phyloP scores from a whole-genome alignment of 2,888 invertebrate genomes.

The Neelides folsomi region DNA sequence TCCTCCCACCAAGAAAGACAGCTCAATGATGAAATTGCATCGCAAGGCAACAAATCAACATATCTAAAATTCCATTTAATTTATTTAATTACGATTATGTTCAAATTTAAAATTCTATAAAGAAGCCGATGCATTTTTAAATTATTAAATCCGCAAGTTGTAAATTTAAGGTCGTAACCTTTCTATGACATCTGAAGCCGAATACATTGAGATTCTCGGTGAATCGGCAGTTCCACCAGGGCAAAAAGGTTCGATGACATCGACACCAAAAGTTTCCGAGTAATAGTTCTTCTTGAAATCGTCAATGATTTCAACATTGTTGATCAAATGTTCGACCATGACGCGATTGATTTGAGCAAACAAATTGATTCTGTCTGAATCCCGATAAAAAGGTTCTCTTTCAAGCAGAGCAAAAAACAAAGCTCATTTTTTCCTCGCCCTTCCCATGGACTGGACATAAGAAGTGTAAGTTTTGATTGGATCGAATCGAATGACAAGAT shows the following conservation, averaged over 20 bases:
- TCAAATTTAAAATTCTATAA: background rate
- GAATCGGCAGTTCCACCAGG: constrained; percentile 15
- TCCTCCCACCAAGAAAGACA: constrained; percentile 7
- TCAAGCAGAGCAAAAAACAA: constrained; percentile 15
- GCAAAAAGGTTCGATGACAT: constrained; percentile 14
- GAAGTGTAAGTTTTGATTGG: constrained; percentile 19
- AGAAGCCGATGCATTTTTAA: no score
- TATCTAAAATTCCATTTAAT: background rate
- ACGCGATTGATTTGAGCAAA: background rate
- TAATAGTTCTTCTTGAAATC: no score
- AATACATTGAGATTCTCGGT: constrained; percentile 21
- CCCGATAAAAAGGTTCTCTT: constrained; percentile 4
- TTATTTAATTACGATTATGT: background rate
- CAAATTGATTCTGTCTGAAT: background rate
- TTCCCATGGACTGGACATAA: constrained; percentile 29
- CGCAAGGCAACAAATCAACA: constrained; percentile 8
- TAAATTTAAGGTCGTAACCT: constrained; percentile 17
- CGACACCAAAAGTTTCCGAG: no score
- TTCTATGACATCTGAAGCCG: constrained; percentile 17
- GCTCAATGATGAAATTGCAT: constrained; percentile 5
- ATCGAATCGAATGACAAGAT: constrained; percentile 29
- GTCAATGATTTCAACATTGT: constrained; percentile 6
- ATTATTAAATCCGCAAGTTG: background rate
- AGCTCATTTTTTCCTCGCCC: constrained; percentile 24
- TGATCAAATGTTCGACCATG: background rate